These are phyloP conservation scores for Pandemis heparana DNA, from an alignment of 2,888 invertebrate genomes.

Conservation along the genomic window DNA sequence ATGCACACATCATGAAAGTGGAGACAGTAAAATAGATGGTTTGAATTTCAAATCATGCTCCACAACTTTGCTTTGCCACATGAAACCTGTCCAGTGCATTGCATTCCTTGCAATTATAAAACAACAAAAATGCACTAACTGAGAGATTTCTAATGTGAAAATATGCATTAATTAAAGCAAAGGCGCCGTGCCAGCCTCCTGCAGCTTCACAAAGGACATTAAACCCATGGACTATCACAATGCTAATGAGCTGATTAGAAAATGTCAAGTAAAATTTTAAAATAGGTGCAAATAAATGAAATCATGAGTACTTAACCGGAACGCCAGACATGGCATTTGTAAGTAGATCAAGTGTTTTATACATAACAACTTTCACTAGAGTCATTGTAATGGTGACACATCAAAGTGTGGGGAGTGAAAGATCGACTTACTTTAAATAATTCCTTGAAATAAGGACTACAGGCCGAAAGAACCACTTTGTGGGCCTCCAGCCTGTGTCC, in stretches of 20 bases:
- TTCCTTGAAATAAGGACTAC: conserved; percentile 95
- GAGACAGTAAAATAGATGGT: conserved; percentile 47
- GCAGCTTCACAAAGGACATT: conserved; percentile 35
- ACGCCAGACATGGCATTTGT: conserved; percentile 86
- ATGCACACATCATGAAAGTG: conserved; percentile 45
- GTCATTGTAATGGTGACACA: conserved; percentile 86
- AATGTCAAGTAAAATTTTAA: conserved; percentile 84
- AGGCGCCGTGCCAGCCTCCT: conserved; percentile 20
- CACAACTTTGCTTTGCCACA: conserved; percentile 47
- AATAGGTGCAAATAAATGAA: conserved; percentile 85
- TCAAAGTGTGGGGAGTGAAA: conserved; percentile 85
- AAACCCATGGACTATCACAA: conserved; percentile 54
- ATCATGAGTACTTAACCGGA: conserved; percentile 86
- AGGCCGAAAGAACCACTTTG: conserved; percentile 94
- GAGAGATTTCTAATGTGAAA: conserved; percentile 45
- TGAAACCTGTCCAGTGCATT: conserved; percentile 44
- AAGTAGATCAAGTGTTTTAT: conserved; percentile 86
- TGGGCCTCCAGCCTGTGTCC: conserved; percentile 94
- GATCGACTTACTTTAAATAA: conserved; percentile 91
- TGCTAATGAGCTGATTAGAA: conserved; percentile 83
- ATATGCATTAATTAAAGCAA: conserved; percentile 42
- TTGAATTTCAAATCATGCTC: conserved; percentile 49
- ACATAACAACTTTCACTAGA: conserved; percentile 86
- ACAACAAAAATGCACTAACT: conserved; percentile 45
- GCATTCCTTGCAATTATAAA: conserved; percentile 46